A percentile compares a stretch with the other conserved stretches of the same genome.
Evolutionary conservation across 2,113 vertebrate species (phyloP).

Genomic region (Peromyscus californicus): DNA sequence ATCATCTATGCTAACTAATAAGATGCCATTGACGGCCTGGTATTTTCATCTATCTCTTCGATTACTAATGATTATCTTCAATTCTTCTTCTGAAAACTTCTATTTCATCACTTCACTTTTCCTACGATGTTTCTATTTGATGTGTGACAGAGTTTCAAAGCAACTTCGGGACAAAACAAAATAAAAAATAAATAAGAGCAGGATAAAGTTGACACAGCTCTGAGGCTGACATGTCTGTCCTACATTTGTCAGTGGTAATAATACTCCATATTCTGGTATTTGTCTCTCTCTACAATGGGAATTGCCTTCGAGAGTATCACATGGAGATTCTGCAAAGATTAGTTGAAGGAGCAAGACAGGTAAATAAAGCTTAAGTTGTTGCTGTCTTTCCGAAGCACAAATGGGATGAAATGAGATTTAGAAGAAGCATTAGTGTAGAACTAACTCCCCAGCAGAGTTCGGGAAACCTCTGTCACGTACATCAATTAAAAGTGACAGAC

Average conservation of each 20-base stretch:
- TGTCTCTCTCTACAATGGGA: not conserved
- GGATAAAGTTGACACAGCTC: not conserved
- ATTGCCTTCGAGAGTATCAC: not conserved
- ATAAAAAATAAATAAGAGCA: not conserved
- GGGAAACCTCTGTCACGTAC: slow-evolving; percentile 27
- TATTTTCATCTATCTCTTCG: not conserved
- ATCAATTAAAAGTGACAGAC: slow-evolving; percentile 61
- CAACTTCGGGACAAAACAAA: not conserved
- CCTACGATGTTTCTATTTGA: not conserved
- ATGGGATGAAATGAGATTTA: slow-evolving; percentile 47
- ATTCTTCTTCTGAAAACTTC: not conserved
- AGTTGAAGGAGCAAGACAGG: not conserved
- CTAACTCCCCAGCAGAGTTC: slow-evolving; percentile 33
- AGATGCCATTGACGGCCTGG: not conserved
- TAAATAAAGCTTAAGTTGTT: slow-evolving; percentile 62
- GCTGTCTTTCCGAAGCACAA: slow-evolving; percentile 29
- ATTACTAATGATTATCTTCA: not conserved
- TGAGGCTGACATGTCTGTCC: fast-evolving
- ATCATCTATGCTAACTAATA: not conserved
- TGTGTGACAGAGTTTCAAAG: not conserved
- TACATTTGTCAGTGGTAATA: not conserved
- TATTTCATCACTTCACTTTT: not conserved
- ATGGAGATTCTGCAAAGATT: not conserved
- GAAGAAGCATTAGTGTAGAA: slow-evolving; percentile 44
- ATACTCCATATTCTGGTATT: not conserved